Evolutionary conservation across 1,140 invertebrate species (phyloP).

Genomic region (Lepidostoma basale): DNA sequence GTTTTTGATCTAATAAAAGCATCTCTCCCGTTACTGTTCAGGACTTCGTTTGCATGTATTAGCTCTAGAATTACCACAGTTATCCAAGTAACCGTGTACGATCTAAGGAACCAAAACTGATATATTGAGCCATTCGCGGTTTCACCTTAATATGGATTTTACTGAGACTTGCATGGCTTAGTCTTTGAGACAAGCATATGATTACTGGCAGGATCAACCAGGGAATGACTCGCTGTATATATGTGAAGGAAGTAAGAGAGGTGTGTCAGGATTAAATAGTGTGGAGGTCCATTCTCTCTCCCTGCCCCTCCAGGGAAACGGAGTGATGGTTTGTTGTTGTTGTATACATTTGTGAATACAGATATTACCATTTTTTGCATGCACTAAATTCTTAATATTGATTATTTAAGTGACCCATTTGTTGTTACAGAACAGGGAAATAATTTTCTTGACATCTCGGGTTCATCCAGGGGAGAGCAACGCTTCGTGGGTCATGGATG

Average conservation of each 20-base stretch:
- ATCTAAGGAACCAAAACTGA: slow-evolving; percentile 78
- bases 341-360: no score
- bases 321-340: no score
- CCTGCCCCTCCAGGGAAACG: no score
- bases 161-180: slow-evolving; percentile 82
- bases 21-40: slow-evolving; percentile 70
- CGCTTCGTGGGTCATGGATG: slow-evolving; percentile 89
- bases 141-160: slow-evolving; percentile 72
- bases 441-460: slow-evolving; percentile 78
- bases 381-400: no score
- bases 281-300: no score
- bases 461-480: slow-evolving; percentile 92
- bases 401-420: background rate
- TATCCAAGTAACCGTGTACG: slow-evolving; percentile 80
- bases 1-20: slow-evolving; percentile 69
- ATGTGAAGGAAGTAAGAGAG: no score
- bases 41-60: slow-evolving; percentile 78
- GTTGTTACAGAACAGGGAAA: slow-evolving; percentile 64
- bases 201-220: slow-evolving; percentile 78
- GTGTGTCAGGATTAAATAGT: no score
- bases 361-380: no score
- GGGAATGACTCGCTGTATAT: no score
- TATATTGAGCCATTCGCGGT: slow-evolving; percentile 82
- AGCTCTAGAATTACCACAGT: slow-evolving; percentile 88
- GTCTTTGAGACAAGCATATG: slow-evolving; percentile 81